Conservation (phyloP, 2,797 vertebrate genomes). For the Kryptolebias ocellatus region DNA sequence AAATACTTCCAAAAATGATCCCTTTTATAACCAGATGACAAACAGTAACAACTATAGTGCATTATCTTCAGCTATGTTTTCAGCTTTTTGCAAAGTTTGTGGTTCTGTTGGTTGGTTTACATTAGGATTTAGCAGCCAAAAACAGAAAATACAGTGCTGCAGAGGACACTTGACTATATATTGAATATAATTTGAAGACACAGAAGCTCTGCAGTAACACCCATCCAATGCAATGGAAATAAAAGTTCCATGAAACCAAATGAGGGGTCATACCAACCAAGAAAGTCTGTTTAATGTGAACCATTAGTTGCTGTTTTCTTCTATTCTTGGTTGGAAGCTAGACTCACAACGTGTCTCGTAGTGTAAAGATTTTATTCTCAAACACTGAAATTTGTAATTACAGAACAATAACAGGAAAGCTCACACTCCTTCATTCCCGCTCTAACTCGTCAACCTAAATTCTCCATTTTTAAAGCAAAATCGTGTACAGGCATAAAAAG, state of each 20-base stretch:
- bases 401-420: slow-evolving; percentile 34
- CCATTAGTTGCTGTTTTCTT: no score
- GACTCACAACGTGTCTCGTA: slow-evolving; percentile 16
- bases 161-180: no score
- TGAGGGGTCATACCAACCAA: no score
- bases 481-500: slow-evolving; percentile 37
- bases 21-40: not conserved
- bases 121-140: not conserved
- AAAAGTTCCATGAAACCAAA: no score
- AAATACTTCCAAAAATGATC: not conserved
- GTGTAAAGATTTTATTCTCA: slow-evolving; percentile 66
- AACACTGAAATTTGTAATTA: slow-evolving; percentile 35
- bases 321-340: no score
- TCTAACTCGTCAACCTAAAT: slow-evolving; percentile 6
- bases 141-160: not conserved
- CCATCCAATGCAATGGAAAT: no score
- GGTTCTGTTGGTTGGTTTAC: not conserved
- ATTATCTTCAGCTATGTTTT: not conserved
- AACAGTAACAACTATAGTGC: not conserved
- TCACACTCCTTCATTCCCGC: not conserved
- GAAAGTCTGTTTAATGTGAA: no score
- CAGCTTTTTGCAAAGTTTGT: not conserved
- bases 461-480: slow-evolving; percentile 32
- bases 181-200: not conserved
- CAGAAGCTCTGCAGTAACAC: not conserved